phyloP scores from a whole-genome alignment of 2,113 vertebrate species.

The Hippocampus barbouri region DNA sequence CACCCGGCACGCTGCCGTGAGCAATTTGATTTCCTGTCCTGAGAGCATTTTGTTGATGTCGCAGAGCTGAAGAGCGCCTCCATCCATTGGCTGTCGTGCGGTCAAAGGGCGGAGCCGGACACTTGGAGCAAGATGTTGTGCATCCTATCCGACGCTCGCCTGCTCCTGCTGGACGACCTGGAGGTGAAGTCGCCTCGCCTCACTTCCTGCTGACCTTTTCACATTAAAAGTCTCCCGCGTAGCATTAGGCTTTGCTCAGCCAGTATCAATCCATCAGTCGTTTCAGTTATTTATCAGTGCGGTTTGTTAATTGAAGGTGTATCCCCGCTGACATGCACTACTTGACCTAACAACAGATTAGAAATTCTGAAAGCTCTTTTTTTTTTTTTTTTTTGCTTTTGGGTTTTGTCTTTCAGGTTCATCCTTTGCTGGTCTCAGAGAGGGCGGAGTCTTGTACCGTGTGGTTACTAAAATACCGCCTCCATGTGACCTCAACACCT shows the following conservation, averaged over 20 bases:
- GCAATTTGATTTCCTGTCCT: no score
- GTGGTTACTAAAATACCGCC: conserved; percentile 62
- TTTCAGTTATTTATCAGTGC: no score
- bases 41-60: conserved; percentile 20
- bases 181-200: conserved; percentile 35
- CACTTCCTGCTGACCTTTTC: neutral
- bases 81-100: conserved; percentile 66
- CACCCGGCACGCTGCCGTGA: no score
- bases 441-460: conserved; percentile 58
- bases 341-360: no score
- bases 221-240: neutral
- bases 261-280: no score
- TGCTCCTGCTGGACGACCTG: conserved; percentile 61
- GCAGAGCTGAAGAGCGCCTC: conserved; percentile 62
- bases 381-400: no score
- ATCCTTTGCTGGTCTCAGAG: conserved; percentile 62
- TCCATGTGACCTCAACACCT: conserved; percentile 46
- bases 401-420: conserved; percentile 40
- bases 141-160: conserved; percentile 56
- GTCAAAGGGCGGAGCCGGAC: conserved; percentile 48
- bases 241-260: neutral
- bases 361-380: no score
- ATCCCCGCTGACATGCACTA: no score
- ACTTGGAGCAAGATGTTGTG: conserved; percentile 66
- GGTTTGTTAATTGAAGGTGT: no score